phyloP scores from a whole-genome alignment of 2,797 vertebrate genomes.

The Hylomyscus alleni region DNA sequence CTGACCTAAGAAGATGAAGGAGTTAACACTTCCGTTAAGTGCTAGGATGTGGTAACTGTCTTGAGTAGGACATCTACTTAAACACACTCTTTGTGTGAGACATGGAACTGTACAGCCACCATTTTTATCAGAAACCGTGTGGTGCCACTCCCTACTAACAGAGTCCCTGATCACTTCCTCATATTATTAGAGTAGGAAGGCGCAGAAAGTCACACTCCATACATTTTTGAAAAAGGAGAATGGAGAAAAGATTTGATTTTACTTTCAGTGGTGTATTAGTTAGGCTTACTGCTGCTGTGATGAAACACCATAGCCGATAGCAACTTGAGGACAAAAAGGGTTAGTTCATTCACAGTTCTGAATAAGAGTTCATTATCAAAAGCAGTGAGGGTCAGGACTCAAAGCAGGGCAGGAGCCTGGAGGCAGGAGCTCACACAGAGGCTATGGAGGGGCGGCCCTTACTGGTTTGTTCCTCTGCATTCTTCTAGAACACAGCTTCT shows the following conservation, averaged over 20 bases:
- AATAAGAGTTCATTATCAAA: background rate
- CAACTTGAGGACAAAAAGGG: background rate
- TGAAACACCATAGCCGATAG: background rate
- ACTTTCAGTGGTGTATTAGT: background rate
- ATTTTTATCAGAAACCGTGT: background rate
- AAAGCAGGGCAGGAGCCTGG: background rate
- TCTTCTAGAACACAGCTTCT: background rate
- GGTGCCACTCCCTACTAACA: background rate
- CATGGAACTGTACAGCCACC: background rate
- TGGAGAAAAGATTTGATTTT: background rate
- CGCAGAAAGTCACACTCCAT: background rate
- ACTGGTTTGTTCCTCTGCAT: background rate
- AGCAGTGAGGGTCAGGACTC: background rate
- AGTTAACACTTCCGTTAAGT: too few species aligned
- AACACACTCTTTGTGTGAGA: background rate
- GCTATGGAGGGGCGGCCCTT: background rate
- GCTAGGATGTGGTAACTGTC: background rate
- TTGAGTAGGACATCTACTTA: background rate
- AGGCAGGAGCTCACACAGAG: background rate
- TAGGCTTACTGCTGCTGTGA: background rate
- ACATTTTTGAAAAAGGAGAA: background rate
- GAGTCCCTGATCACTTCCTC: background rate
- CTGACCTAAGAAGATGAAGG: background rate
- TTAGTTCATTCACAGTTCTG: background rate
- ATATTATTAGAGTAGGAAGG: background rate